phyloP scores from a whole-genome alignment of 1,140 invertebrate genomes.

The Mycetomoellerius zeteki region DNA sequence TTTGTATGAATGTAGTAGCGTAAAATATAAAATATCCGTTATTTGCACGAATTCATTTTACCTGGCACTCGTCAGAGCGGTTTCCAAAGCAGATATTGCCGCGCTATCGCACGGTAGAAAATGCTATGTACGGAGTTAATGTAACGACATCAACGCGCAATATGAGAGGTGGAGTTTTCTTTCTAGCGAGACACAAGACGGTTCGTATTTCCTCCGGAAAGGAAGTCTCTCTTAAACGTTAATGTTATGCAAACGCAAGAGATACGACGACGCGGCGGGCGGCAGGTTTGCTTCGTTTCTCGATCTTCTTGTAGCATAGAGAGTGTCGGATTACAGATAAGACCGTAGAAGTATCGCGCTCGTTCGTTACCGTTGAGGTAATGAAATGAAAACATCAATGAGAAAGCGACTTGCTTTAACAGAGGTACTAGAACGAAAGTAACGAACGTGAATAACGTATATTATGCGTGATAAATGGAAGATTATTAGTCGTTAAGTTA shows the following conservation, averaged over 20 bases:
- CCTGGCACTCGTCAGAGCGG: neutral
- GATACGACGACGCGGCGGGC: neutral
- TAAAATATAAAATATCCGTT: conserved; percentile 8
- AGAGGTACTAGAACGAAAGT: neutral
- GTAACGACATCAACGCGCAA: conserved; percentile 40
- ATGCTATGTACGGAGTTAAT: conserved; percentile 21
- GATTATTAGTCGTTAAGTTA: conserved; percentile 18
- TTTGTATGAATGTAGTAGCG: neutral
- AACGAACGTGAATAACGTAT: neutral
- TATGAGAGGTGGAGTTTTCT: conserved; percentile 49
- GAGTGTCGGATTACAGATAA: conserved; percentile 50
- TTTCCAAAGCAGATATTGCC: neutral
- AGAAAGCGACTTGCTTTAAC: conserved; percentile 7
- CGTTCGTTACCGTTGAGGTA: conserved; percentile 44
- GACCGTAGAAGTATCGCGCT: conserved; percentile 33
- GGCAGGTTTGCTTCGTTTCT: conserved; percentile 38
- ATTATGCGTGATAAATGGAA: neutral
- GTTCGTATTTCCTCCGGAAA: conserved; percentile 43
- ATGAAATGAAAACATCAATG: conserved; percentile 62
- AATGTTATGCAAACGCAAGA: conserved; percentile 58
- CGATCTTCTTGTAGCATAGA: conserved; percentile 19
- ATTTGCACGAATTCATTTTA: neutral
- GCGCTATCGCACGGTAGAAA: neutral
- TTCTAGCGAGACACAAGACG: conserved; percentile 32
- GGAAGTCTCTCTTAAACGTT: conserved; percentile 55